Evolutionary conservation across 2,113 vertebrate species (phyloP).

Genomic region (Tetrax tetrax): DNA sequence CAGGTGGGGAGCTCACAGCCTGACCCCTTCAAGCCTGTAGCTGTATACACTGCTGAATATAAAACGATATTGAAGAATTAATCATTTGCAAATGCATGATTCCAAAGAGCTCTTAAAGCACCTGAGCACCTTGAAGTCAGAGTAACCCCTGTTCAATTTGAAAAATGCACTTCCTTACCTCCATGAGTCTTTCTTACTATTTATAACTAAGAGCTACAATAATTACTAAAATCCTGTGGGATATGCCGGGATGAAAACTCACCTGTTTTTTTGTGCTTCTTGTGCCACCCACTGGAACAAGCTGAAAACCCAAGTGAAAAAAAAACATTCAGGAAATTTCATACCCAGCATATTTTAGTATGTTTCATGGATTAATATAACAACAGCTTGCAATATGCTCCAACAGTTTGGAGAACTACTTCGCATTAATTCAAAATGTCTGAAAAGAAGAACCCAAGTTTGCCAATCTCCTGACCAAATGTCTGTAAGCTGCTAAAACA

Average conservation of each 20-base stretch:
- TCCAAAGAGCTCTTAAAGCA: background rate
- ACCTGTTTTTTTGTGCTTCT: slow-evolving; percentile 12
- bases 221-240: background rate
- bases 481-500: background rate
- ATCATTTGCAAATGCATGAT: background rate
- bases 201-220: background rate
- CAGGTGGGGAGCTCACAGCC: background rate
- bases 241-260: background rate
- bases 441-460: background rate
- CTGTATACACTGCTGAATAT: background rate
- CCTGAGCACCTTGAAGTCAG: background rate
- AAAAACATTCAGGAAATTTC: background rate
- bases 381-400: background rate
- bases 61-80: background rate
- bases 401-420: background rate
- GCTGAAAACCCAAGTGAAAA: slow-evolving; percentile 28
- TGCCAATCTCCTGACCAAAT: background rate
- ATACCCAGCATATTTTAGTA: background rate
- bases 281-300: slow-evolving; percentile 58
- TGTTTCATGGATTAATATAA: background rate
- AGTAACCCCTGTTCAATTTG: background rate
- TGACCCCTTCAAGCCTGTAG: background rate
- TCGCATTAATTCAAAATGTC: background rate
- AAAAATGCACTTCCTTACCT: background rate
- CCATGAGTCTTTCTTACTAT: background rate